Evolutionary conservation across 2,888 invertebrate genomes (phyloP).

Genomic region (Nezara viridula): DNA sequence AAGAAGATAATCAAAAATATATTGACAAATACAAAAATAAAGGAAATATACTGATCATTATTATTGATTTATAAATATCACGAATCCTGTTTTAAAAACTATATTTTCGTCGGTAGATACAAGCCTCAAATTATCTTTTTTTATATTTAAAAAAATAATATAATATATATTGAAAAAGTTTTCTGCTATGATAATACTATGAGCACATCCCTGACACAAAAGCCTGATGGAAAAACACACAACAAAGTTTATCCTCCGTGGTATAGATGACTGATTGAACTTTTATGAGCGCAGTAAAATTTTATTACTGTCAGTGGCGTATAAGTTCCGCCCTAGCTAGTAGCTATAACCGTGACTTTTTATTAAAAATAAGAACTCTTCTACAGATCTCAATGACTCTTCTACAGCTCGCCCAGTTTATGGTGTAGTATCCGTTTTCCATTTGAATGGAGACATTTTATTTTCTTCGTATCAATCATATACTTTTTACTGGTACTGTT

Average conservation of each 20-base stretch:
- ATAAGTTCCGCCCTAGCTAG: background rate
- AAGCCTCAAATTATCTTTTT: too few relatives aligned
- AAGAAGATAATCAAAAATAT: too few relatives aligned
- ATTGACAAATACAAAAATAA: too few relatives aligned
- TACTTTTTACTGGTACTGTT: background rate
- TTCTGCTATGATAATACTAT: background rate
- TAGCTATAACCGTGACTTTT: background rate
- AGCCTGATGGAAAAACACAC: background rate
- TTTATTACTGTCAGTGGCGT: background rate
- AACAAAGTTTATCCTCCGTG: background rate
- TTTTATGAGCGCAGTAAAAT: background rate
- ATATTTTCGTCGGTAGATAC: too few relatives aligned
- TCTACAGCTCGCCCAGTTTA: background rate
- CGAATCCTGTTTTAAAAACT: too few relatives aligned
- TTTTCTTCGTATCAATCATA: background rate
- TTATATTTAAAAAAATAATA: too few relatives aligned
- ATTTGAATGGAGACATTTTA: background rate
- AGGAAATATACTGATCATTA: too few relatives aligned
- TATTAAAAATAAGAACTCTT: slow-evolving; percentile 28
- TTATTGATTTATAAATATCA: too few relatives aligned
- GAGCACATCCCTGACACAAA: background rate
- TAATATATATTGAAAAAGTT: too few relatives aligned
- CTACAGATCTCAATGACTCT: background rate
- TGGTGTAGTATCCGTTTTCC: background rate
- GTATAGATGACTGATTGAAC: slow-evolving; percentile 15